Base-by-base conservation (phyloP, 2,113 vertebrate genomes). In the Patagioenas fasciata region DNA sequence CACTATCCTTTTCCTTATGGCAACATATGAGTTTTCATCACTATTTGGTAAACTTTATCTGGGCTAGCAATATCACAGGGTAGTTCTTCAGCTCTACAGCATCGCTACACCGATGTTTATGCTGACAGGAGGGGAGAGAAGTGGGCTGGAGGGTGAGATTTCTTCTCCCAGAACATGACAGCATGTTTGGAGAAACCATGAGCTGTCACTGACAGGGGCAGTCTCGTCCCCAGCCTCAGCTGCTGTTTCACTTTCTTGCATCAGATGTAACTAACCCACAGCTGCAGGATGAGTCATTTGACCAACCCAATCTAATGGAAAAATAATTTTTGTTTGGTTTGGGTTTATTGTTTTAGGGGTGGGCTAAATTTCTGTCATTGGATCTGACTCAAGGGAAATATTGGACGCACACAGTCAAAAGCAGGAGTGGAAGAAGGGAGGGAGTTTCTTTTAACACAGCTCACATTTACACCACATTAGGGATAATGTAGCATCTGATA, bases 211-310 rank as follows among this genome's bases (percentile, higher is more conserved):
- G 31, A 88, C 60, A 6, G 0, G 83, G 92, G 89, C 94, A 91
- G 88, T 97, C 91, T 83, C 75, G 74, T 78, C 67, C 31, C n/a
- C 36, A 65, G 40, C 25, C 64, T 78, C 88, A 92, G 83, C 77
- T 96, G 85, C 67, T 71, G 25, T 83, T 92, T 91, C 69, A 42
- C 60, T 93, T 72, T 64, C 60, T 79, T 92, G 42, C 75, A 56
- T 86, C 69, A 97, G 72, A 86, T 84, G 72, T 83, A 90, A 92
- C 58, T 83, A 78, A 92, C 80, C 77, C 92, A 91, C 94, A 97
- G 92, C 94, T 95, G 95, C 91, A 92, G 65, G 69, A 86, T 96
- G 95, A 96, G 90, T 97, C 96, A 97, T 75, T 89, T 78, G 4
- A 90, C 74, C 40, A 85, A 88, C 60, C 5, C 62, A 89, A 25